phyloP scores from a whole-genome alignment of 2,113 vertebrate genomes.

The Kryptolebias marmoratus region DNA sequence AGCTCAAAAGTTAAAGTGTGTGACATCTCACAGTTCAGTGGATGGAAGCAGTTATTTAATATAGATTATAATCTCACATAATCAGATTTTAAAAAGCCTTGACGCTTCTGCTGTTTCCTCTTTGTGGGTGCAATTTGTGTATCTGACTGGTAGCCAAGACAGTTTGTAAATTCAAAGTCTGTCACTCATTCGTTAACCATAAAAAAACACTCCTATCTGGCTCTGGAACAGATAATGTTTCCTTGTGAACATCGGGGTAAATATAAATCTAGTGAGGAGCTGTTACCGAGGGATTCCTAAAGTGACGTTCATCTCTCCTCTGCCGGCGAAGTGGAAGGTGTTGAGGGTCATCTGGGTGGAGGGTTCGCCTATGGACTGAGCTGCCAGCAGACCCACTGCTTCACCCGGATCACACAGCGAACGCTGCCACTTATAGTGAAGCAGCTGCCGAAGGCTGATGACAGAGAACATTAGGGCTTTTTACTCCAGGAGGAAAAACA shows the following conservation, averaged over 20 bases:
- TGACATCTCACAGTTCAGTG: no score
- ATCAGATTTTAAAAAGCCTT: no score
- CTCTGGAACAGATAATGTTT: background rate
- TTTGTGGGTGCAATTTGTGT: no score
- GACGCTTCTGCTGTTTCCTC: no score
- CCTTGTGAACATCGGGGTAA: background rate
- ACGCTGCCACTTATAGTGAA: conserved; percentile 94
- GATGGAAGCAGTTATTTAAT: no score
- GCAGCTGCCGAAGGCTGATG: conserved; percentile 84
- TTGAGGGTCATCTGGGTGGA: conserved; percentile 99
- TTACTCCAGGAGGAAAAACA: no score
- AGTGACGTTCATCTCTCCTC: conserved; percentile 99
- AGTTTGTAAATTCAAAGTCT: no score
- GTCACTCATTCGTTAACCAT: background rate
- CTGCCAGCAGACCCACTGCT: conserved; percentile 94
- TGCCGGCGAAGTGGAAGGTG: conserved; percentile 98
- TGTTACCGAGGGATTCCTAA: conserved; percentile 94
- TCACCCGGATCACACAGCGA: conserved; percentile 94
- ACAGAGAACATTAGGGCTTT: background rate
- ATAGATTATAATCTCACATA: no score
- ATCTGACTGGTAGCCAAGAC: no score
- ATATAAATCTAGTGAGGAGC: background rate
- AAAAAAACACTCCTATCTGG: no score
- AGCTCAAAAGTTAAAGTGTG: no score
- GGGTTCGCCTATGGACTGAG: conserved; percentile 97